Evolutionary conservation across 2,888 invertebrate species (phyloP).

Genomic region (Tenodera sinensis): DNA sequence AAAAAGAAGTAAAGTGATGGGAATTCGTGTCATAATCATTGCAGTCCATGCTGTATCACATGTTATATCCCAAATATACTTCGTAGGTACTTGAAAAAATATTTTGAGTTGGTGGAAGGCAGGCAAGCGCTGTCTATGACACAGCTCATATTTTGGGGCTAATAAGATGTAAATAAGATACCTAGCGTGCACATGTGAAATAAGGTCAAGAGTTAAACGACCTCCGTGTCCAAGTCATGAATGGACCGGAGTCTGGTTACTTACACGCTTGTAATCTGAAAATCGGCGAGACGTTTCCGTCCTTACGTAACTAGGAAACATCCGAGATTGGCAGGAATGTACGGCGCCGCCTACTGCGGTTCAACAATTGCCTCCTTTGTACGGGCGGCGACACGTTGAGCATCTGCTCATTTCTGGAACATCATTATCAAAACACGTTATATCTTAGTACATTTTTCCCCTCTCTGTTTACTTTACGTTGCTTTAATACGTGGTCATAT

Average conservation of each 20-base stretch:
- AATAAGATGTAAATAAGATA: not conserved
- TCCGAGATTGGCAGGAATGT: not conserved
- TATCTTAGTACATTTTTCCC: too few relatives aligned
- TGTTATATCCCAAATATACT: too few relatives aligned
- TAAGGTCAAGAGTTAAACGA: not conserved
- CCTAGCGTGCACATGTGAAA: not conserved
- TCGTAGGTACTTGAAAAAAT: too few relatives aligned
- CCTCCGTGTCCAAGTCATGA: not conserved
- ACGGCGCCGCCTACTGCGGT: not conserved
- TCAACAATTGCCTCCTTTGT: not conserved
- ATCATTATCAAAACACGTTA: too few relatives aligned
- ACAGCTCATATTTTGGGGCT: not conserved
- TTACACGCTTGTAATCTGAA: not conserved
- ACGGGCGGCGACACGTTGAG: too few relatives aligned
- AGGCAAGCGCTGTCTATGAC: not conserved
- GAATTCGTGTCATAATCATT: too few relatives aligned
- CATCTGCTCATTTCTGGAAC: too few relatives aligned
- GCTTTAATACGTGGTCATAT: too few relatives aligned
- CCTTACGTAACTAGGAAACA: not conserved
- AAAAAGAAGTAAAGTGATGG: too few relatives aligned
- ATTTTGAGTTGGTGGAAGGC: too few relatives aligned
- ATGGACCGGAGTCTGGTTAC: not conserved
- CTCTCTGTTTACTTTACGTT: too few relatives aligned
- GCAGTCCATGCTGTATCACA: too few relatives aligned
- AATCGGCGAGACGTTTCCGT: not conserved